Base-by-base conservation (phyloP, 2,113 vertebrate species). In the Dendropsophus ebraccatus region DNA sequence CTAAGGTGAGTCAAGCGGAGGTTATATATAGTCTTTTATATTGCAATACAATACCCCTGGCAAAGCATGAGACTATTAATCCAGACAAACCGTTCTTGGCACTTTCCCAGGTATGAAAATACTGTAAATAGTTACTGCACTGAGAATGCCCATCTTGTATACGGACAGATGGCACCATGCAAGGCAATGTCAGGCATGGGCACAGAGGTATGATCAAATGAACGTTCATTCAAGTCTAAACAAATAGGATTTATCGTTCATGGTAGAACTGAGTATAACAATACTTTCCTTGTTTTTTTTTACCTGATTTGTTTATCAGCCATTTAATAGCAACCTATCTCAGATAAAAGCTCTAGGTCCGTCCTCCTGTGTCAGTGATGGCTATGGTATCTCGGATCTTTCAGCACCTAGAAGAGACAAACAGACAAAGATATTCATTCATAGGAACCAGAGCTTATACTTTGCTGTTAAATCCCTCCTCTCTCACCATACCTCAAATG, bases 241-340 rank as follows among this genome's bases (percentile, higher is more conserved):
- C 58, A 5, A n/a, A 45, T 23, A 58, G 21, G 8, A 23, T 58
- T 16, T 58, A 58, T 58, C 9, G 17, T 17, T 54, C 7, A 54
- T 54, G 17, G 25, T 16, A 25, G 58, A 62, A 28, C 67, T 70
- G 32, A 19, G 4, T 70, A 35, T 35, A 70, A 37, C 7, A 35
- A 52, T 2, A 25, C 37, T 1, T 19, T 37, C 10, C 14, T 10
- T 75, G 4, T 30, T n/a, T n/a, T n/a, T n/a, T 1, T 19, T 86
- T 49, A 87, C 85, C 77, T 87, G 69, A 87, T 87, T 87, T 81
- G 67, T 87, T 87, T 87, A 87, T 87, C 85, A 87, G 85, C 85
- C 85, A 87, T 87, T 87, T 87, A 87, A 87, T 81, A 60, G 35
- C 35, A 60, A 32, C 35, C 65, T 60, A 74, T 58, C 52, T 69